Percentiles rank a stretch among this genome's conserved stretches.
Conservation (phyloP, 2,113 vertebrate species). For the Taurulus bubalis region DNA sequence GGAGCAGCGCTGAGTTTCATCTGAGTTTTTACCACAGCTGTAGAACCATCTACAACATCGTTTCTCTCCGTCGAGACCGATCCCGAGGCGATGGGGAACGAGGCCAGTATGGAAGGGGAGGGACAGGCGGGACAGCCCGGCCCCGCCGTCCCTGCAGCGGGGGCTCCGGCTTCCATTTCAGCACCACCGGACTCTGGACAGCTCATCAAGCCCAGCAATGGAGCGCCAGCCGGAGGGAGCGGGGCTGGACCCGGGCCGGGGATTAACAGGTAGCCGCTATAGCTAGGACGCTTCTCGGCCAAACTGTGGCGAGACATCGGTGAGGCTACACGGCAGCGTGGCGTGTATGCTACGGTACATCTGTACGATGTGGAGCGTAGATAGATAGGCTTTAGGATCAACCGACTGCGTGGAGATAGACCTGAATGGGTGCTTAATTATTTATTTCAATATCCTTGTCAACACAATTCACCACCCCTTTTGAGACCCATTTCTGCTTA, state of each 20-base stretch:
- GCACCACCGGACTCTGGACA: conserved; percentile 87
- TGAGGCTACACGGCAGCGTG: conserved; percentile 36
- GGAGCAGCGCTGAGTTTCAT: conserved; percentile 83
- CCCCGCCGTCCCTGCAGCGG: conserved; percentile 78
- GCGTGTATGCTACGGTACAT: conserved; percentile 27
- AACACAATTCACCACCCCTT: conserved; percentile 65
- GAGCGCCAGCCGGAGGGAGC: conserved; percentile 82
- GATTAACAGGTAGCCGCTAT: conserved; percentile 84
- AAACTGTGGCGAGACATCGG: conserved; percentile 38
- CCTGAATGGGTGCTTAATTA: conserved; percentile 77
- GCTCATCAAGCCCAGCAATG: conserved; percentile 87
- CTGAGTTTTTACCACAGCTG: conserved; percentile 74
- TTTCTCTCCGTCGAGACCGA: conserved; percentile 73
- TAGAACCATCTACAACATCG: conserved; percentile 72
- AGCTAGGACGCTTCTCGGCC: conserved; percentile 57
- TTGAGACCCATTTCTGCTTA: conserved; percentile 27
- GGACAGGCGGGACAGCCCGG: conserved; percentile 82
- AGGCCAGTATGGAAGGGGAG: conserved; percentile 85
- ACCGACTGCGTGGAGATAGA: conserved; percentile 64
- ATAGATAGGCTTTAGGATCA: conserved; percentile 45
- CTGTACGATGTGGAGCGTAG: conserved; percentile 45
- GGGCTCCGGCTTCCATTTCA: conserved; percentile 87
- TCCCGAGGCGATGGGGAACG: conserved; percentile 85
- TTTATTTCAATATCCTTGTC: conserved; percentile 81
- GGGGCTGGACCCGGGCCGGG: conserved; percentile 80